These are phyloP conservation scores for Cavia porcellus DNA, from an alignment of 2,113 vertebrate species.

Conservation along the genomic window DNA sequence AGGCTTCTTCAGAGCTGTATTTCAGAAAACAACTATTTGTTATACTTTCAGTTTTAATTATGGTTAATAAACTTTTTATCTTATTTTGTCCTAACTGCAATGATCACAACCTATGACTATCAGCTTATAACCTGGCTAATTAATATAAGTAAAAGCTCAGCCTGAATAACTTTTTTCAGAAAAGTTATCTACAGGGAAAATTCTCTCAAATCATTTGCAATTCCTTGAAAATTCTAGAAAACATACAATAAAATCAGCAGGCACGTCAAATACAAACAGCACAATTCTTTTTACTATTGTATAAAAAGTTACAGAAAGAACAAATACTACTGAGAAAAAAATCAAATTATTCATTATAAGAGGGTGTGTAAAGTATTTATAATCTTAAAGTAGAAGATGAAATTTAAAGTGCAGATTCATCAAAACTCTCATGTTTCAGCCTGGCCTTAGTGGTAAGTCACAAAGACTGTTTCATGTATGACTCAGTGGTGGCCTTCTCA, in stretches of 20 bases:
- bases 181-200: not conserved
- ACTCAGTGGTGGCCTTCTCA: not conserved
- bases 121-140: not conserved
- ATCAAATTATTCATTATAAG: not conserved
- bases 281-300: not conserved
- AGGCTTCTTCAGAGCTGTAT: not conserved
- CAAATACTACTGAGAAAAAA: slow-evolving; percentile 33
- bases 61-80: not conserved
- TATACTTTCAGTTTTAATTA: not conserved
- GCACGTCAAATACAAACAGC: not conserved
- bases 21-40: not conserved
- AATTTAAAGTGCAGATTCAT: not conserved
- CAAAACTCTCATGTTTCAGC: not conserved
- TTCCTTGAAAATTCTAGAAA: not conserved
- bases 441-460: not conserved
- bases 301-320: not conserved
- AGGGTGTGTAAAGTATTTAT: not conserved
- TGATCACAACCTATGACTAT: not conserved
- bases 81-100: not conserved
- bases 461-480: not conserved
- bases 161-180: not conserved
- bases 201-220: not conserved
- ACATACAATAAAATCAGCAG: not conserved
- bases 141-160: not conserved
- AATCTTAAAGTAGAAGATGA: not conserved